These are phyloP conservation scores for Periphyllus acericola DNA, from an alignment of 2,888 invertebrate genomes.

Conservation along the genomic window DNA sequence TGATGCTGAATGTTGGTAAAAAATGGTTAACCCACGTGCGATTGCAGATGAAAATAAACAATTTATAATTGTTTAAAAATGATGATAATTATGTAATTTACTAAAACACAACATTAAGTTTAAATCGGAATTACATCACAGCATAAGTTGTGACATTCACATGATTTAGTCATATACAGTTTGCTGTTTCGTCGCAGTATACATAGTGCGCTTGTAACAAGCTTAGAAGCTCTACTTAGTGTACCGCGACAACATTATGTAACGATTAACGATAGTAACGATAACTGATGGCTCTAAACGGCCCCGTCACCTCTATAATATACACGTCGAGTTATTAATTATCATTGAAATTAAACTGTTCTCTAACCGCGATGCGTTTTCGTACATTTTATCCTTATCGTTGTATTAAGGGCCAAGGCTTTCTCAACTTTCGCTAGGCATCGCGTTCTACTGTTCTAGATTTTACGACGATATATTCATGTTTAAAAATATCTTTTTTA, in stretches of 20 bases:
- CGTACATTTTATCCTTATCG: neutral
- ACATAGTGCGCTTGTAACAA: neutral
- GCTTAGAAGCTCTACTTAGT: neutral
- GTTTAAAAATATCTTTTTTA: neutral
- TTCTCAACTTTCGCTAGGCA: neutral
- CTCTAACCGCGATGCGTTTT: neutral
- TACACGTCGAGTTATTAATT: neutral
- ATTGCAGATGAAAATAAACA: too few species aligned
- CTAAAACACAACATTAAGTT: neutral
- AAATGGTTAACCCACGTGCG: too few species aligned
- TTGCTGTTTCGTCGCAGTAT: neutral
- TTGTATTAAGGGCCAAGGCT: neutral
- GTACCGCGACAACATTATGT: neutral
- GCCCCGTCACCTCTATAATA: neutral
- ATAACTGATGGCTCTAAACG: neutral
- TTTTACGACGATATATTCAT: neutral
- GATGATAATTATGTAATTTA: neutral
- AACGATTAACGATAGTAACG: neutral
- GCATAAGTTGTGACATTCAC: too few species aligned
- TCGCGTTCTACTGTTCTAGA: neutral
- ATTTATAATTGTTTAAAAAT: too few species aligned
- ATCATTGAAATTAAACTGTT: neutral
- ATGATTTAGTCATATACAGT: neutral
- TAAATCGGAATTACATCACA: too few species aligned
- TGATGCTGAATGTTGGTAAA: too few species aligned